Evolutionary conservation across 1,140 invertebrate species (phyloP), one percentile per base, ranked within the genome.

Genomic region (Magallana gigas): DNA sequence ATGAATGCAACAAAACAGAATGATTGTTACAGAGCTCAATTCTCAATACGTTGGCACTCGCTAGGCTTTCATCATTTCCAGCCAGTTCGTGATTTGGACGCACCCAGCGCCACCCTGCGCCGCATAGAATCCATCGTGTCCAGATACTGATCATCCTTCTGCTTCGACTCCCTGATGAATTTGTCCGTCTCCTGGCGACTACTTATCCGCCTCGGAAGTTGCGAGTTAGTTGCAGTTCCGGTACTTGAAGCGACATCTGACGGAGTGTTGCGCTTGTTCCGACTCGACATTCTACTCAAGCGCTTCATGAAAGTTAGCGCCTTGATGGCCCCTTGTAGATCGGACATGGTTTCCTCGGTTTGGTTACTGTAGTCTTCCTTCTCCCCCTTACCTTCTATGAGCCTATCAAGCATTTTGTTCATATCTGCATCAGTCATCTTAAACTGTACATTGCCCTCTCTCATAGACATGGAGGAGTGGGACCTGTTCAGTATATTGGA

Each of bases 81-180:
- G 14, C 23, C 68, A 36, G 8, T 76, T 23, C 23, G 23, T 18
- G 68, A 76, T 76, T 29, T 76, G 18, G 68, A 76, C 7, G 64
- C 85, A 14, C 85, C 81, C 3, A 83, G 68, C 29, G 88, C 88
- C 85, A 89, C 82, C 57, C 85, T 58, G 6, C 88, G 88, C 48
- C 88, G 6, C 64, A 89, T 86, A 12, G 85, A 84, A 57, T 57
- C 56, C 85, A 89, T 64, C 57, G 82, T 71, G 4, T 48, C 58
- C 57, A 84, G 57, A n/a, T 89, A 86, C 58, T 86, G 85, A 36
- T 59, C 68, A 18, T 89, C 88, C 57, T 59, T 71, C 68, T 84
- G 68, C 4, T 83, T 89, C 16, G 71, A 16, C 29, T 86, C 85
- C 36, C 64, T 76, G 6, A 89, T 64, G 68, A 89, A 36, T 85